phyloP scores from a whole-genome alignment of 2,797 vertebrate species.

The Syngnathus acus region DNA sequence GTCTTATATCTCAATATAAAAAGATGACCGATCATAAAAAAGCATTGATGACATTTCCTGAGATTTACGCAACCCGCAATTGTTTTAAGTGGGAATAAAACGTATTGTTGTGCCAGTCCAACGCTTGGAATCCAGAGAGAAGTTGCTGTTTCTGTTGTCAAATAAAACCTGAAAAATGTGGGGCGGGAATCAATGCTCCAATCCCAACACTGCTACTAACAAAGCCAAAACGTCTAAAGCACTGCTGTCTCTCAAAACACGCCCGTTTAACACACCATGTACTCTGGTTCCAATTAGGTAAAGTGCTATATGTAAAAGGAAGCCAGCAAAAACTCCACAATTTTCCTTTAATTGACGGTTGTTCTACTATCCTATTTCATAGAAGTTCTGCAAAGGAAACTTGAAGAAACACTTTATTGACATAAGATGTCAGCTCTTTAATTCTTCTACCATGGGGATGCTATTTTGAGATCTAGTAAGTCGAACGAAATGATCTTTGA shows the following conservation, averaged over 20 bases:
- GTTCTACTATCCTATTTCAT: slow-evolving; percentile 53
- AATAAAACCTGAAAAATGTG: slow-evolving; percentile 9
- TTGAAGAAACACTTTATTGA: slow-evolving; percentile 56
- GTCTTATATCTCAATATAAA: background rate
- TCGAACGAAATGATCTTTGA: no score
- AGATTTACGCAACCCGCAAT: background rate
- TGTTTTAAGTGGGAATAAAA: background rate
- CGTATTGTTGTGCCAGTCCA: background rate
- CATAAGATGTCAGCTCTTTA: slow-evolving; percentile 40
- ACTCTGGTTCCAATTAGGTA: slow-evolving; percentile 59
- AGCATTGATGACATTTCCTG: background rate
- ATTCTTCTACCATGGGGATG: slow-evolving; percentile 24
- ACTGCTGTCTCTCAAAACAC: slow-evolving; percentile 27
- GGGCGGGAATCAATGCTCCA: slow-evolving; percentile 1
- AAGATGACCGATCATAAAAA: background rate
- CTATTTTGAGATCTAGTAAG: no score
- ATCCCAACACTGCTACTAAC: background rate
- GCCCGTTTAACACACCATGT: slow-evolving; percentile 39
- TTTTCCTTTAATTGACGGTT: slow-evolving; percentile 54
- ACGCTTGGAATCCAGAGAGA: background rate
- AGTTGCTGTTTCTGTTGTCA: background rate
- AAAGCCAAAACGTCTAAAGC: background rate
- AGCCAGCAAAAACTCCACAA: slow-evolving; percentile 33
- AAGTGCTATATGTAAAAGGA: slow-evolving; percentile 47
- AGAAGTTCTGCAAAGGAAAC: slow-evolving; percentile 35